phyloP scores from a whole-genome alignment of 2,797 vertebrate genomes.

The Sebastes steindachneri region DNA sequence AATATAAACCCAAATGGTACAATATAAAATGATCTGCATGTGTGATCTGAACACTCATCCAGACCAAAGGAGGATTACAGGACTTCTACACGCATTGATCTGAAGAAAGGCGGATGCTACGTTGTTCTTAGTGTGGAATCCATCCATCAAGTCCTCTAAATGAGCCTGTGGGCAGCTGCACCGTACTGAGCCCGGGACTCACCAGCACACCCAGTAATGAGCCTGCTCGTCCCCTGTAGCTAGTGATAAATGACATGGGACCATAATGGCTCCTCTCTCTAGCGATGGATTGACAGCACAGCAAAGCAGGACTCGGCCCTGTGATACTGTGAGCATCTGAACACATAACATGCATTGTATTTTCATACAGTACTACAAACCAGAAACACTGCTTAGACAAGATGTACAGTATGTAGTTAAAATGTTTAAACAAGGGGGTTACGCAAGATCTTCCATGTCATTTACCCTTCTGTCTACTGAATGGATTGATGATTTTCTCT shows the following conservation, averaged over 20 bases:
- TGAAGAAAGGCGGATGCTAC: not conserved
- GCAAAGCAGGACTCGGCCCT: not conserved
- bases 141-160: slow-evolving; percentile 45
- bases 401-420: not conserved
- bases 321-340: not conserved
- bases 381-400: not conserved
- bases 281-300: slow-evolving; percentile 53
- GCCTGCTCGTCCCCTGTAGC: slow-evolving; percentile 40
- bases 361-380: not conserved
- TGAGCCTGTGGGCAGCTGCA: slow-evolving; percentile 34
- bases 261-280: slow-evolving; percentile 30
- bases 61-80: not conserved
- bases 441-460: not conserved
- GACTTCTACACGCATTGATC: not conserved
- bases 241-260: slow-evolving; percentile 52
- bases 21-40: not conserved
- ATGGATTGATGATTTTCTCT: not conserved
- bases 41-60: not conserved
- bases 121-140: slow-evolving; percentile 8
- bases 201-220: slow-evolving; percentile 62
- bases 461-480: not conserved
- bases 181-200: slow-evolving; percentile 22
- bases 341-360: not conserved
- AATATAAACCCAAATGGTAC: not conserved
- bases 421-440: not conserved